Conservation (phyloP, 2,797 vertebrate species). For the Micropoecilia bifurca region DNA sequence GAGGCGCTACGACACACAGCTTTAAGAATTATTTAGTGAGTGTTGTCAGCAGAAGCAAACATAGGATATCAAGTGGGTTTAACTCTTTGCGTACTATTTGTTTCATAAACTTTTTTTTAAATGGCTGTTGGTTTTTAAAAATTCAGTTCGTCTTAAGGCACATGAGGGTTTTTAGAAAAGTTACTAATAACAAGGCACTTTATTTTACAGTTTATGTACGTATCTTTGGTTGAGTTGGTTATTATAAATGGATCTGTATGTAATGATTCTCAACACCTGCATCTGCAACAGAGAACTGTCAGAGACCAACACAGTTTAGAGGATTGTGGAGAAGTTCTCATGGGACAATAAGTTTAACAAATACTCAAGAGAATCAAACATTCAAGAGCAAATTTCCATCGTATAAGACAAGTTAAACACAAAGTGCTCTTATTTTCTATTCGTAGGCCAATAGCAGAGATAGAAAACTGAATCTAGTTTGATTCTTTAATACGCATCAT, state of each 20-base stretch:
- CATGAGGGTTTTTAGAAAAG: conserved; percentile 66
- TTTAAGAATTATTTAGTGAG: conserved; percentile 37
- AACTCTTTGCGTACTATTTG: conserved; percentile 61
- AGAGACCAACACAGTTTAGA: background rate
- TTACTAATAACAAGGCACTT: conserved; percentile 73
- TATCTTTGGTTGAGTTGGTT: conserved; percentile 1
- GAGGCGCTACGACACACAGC: conserved; percentile 51
- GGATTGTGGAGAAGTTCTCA: background rate
- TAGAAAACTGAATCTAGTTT: background rate
- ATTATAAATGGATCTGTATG: background rate
- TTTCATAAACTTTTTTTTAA: conserved; percentile 60
- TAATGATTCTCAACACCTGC: background rate
- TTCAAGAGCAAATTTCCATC: background rate
- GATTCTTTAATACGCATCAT: background rate
- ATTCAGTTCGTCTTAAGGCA: conserved; percentile 73
- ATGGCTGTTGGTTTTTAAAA: conserved; percentile 64
- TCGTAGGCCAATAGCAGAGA: fast-evolving
- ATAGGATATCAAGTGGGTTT: conserved; percentile 54
- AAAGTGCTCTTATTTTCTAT: background rate
- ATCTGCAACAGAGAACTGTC: conserved; percentile 2
- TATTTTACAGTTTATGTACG: conserved; percentile 69
- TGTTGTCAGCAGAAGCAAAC: conserved; percentile 41
- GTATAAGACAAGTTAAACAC: background rate
- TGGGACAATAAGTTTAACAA: background rate
- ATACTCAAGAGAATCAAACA: background rate